Percentiles rank a stretch among this genome's conserved stretches.
Evolutionary conservation across 2,797 vertebrate species (phyloP).

Genomic region (Aplochiton taeniatus): DNA sequence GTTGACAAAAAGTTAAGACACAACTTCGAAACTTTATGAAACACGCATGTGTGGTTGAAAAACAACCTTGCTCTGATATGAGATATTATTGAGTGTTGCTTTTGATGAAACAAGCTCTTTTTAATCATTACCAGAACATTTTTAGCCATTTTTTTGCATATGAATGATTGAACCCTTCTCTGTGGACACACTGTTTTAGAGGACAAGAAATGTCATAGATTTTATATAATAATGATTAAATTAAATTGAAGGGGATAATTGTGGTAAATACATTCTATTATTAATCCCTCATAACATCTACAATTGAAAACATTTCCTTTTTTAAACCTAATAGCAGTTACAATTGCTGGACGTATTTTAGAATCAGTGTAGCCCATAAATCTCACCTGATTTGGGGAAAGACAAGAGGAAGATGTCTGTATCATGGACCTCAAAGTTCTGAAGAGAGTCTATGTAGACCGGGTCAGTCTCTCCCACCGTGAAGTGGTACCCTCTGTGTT

Average conservation of each 20-base stretch:
- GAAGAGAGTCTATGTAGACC: conserved; percentile 34
- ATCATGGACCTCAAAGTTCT: conserved; percentile 39
- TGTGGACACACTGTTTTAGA: background rate
- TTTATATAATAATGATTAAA: too few species aligned
- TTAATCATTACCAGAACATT: too few species aligned
- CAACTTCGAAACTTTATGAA: background rate
- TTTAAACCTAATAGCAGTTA: too few species aligned
- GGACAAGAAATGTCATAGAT: background rate
- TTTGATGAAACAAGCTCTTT: too few species aligned
- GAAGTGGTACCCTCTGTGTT: too few species aligned
- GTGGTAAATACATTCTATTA: too few species aligned
- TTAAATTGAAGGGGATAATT: too few species aligned
- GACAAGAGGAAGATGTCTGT: conserved; percentile 45
- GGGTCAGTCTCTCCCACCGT: too few species aligned
- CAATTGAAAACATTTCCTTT: too few species aligned
- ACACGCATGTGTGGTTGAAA: background rate
- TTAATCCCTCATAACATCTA: too few species aligned
- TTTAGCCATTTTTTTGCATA: background rate
- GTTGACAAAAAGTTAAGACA: background rate
- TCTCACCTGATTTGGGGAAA: conserved; percentile 53
- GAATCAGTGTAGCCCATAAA: background rate
- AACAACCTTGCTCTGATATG: too few species aligned
- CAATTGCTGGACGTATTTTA: background rate
- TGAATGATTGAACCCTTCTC: background rate
- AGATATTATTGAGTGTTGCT: too few species aligned